Base-by-base conservation (phyloP, 2,888 invertebrate species). In the Timema cristinae region DNA sequence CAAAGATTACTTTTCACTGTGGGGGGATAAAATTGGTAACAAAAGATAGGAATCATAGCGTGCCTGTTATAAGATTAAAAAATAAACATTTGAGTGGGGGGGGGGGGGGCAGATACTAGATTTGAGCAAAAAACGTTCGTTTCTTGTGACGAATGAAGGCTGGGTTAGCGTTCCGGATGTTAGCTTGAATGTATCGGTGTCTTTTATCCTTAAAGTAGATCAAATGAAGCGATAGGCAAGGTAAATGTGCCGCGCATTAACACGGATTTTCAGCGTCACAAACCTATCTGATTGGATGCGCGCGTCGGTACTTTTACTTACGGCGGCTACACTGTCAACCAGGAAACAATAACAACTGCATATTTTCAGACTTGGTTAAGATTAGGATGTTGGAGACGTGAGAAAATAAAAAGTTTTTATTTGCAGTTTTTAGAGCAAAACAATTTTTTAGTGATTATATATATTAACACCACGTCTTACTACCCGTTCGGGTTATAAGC, bases 11-110 rank as follows among this genome's bases (percentile, higher is more conserved):
- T 68, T 67, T 71, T 67, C 71, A 56, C 9, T 52, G 68, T 54
- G 32, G 70, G 59, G 50, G 50, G n/a, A 61, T n/a, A 61, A 66
- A 63, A 2, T 70, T 70, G 70, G 48, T 70, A 66, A 70, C 66
- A 70, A 70, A 63, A 61, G 66, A 70, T 4, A 5, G 50, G 50
- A 70, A 61, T 70, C 59, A 61, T 67, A 67, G 16, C 71, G 51
- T 51, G 66, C 63, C 63, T 63, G 63, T 63, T 63, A 63, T 32
- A 63, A 63, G 47, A 63, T 63, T 63, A 63, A 63, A 63, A 63
- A 63, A 63, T 10, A 63, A 32, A 63, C 32, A 47, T 63, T 48
- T 48, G 63, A 10, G 52, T 11, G 10, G 9, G 54, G 54, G 2
- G 54, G 54, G 2, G 54, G n/a, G n/a, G 54, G 54, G 4, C 32